Base-by-base conservation (phyloP, 2,797 vertebrate genomes). In the Melanotaenia nigrans region DNA sequence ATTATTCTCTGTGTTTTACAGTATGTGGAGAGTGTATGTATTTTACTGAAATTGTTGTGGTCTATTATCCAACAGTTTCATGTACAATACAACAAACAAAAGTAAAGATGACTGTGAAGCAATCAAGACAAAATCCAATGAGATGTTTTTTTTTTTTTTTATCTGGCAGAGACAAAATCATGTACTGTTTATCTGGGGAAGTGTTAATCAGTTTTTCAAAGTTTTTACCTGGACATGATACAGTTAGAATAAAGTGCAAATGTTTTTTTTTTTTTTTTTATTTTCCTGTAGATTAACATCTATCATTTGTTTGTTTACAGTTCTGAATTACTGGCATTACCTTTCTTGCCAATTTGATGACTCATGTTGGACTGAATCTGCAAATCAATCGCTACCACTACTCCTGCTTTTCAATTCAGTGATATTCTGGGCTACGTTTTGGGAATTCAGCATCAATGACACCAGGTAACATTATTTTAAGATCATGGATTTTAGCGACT, bases 391-490 rank as follows among this genome's bases (percentile, higher is more conserved):
- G 14, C 40, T 33, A 11, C 10, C 35, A 20, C 51, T 2, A 40
- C 13, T 51, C 25, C 38, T 59, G 53, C 49, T 61, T 59, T 73
- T 67, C 35, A 55, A 57, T 28, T 67, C 47, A 59, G 4, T 22
- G 40, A 61, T 16, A 28, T 18, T 18, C 53, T 28, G 54, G 35
- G 18, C 38, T 35, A 49, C 33, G 0, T 68, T 68, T 64, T 63
- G 7, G 28, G 42, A 47, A 51, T 60, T 45, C 58, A 20, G n/a
- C 59, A 77, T 74, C 68, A 71, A 33, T 59, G 49, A 10, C 56
- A 54, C 47, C 25, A 16, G 11, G 33, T 72, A 42, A 55, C 67
- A 58, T 63, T 75, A 74, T 83, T 79, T 58, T 76, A 57, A 65
- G 55, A 73, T 68, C 63, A 65, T 4, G 62, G 6, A 79, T 78